A percentile compares a stretch with the other conserved stretches of the same genome.
These are phyloP conservation scores for Chrysaora quinquecirrha DNA, from an alignment of 30 jellyfish, hydroid and myxozoan genomes.

Conservation along the genomic window DNA sequence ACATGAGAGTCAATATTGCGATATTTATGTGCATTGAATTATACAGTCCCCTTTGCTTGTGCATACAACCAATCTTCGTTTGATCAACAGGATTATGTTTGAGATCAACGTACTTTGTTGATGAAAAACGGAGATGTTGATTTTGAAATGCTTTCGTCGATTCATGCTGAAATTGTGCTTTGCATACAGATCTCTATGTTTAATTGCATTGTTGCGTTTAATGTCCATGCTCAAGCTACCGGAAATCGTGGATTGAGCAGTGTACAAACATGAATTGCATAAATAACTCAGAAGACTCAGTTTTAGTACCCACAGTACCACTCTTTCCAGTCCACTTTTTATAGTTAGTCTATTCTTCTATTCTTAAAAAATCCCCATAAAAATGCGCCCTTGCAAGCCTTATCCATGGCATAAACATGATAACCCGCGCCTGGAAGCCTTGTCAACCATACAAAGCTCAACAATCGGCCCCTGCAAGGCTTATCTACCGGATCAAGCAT, in stretches of 20 bases:
- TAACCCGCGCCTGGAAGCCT: no score
- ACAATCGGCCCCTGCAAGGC: no score
- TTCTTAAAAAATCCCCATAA: background rate
- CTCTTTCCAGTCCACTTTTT: background rate
- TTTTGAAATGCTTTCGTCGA: slow-evolving; percentile 12
- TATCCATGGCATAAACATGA: background rate
- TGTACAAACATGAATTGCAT: background rate
- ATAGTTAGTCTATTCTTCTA: background rate
- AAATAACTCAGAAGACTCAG: no score
- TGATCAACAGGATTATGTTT: background rate
- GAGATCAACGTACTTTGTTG: background rate
- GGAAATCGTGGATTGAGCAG: background rate
- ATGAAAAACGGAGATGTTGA: slow-evolving; percentile 23
- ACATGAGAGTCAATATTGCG: background rate
- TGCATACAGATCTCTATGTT: background rate
- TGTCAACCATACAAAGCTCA: no score
- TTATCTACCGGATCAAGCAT: no score
- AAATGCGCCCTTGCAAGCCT: background rate
- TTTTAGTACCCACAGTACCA: no score
- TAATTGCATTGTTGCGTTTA: background rate
- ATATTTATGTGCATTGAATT: background rate
- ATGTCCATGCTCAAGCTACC: background rate
- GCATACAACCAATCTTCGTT: background rate
- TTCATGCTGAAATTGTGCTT: slow-evolving; percentile 1
- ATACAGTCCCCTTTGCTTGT: background rate